Evolutionary conservation across 2,797 vertebrate species (phyloP), one percentile per base, ranked within the genome.

Genomic region (Cyprinodon diabolis): DNA sequence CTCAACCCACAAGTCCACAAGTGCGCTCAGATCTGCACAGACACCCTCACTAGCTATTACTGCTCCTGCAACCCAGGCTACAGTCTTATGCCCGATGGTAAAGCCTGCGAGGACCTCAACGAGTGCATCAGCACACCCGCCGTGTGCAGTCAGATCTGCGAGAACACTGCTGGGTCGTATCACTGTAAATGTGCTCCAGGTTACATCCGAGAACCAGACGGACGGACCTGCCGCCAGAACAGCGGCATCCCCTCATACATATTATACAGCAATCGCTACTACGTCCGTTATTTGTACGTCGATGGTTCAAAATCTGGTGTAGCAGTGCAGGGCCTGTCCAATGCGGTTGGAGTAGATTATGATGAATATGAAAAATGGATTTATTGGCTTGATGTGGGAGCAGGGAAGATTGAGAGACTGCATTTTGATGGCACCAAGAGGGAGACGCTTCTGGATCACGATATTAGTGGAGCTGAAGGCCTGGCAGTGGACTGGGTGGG

Each of bases 81-180:
- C 73, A 69, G 25, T 52, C 93, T 95, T 56, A 95, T 95, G 94
- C 90, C 93, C 0, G 93, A 95, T 10, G 92, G 91, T 77, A 94
- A 94, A 87, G 94, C 94, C 66, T 95, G 94, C 23, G 92, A 92
- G 83, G 94, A 94, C 77, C 12, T 95, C 6, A 73, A 95, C 21
- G 94, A 95, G 85, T 95, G 94, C 73, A 40, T 76, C 13, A 91
- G 78, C 80, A 90, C 89, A 2, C 94, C 94, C 0, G 77, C 86
- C 2, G 85, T 94, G 66, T 95, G 94, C 87, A 95, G 94, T 84
- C 94, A 95, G 87, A 87, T 94, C 72, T 95, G 94, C 11, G 91
- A 94, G 74, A 95, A 95, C 78, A 52, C 74, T 0, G 75, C 79
- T 0, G 94, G 94, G 74, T 94, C 94, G 1, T 94, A 84, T 77